Percentiles rank a stretch among this genome's conserved stretches.
phyloP scores from a whole-genome alignment of 2,888 invertebrate genomes.

The Luperina nickerlii region DNA sequence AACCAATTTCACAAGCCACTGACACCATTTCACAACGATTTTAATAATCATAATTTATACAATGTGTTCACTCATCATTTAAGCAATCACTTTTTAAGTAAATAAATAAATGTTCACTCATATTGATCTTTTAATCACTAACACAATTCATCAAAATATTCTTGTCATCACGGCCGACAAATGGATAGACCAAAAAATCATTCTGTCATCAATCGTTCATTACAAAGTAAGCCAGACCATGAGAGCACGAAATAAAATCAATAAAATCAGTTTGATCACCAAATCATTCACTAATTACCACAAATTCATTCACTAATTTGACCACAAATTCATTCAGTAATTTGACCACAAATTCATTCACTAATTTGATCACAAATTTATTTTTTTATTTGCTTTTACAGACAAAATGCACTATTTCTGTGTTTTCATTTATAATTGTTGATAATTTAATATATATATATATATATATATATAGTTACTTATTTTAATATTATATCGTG shows the following conservation, averaged over 20 bases:
- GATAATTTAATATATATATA: conserved; percentile 14
- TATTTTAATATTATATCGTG: conserved; percentile 54
- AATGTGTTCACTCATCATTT: neutral
- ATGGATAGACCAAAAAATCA: neutral
- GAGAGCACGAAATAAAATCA: neutral
- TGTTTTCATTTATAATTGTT: conserved; percentile 11
- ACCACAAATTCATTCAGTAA: neutral
- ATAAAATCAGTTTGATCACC: neutral
- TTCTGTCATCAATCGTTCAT: neutral
- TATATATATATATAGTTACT: conserved; percentile 24
- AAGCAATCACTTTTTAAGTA: neutral
- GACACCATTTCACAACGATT: neutral
- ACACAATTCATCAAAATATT: neutral
- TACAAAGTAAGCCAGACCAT: neutral
- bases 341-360: conserved; percentile 2
- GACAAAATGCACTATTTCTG: neutral
- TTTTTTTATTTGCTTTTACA: neutral
- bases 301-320: neutral
- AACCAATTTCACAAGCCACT: neutral
- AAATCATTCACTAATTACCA: neutral
- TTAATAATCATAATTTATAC: neutral
- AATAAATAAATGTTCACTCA: neutral
- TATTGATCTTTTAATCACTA: conserved; percentile 1
- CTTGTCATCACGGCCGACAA: neutral
- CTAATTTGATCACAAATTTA: neutral